These are phyloP conservation scores for Pollenia angustigena DNA, from an alignment of 2,888 invertebrate genomes.

Conservation along the genomic window DNA sequence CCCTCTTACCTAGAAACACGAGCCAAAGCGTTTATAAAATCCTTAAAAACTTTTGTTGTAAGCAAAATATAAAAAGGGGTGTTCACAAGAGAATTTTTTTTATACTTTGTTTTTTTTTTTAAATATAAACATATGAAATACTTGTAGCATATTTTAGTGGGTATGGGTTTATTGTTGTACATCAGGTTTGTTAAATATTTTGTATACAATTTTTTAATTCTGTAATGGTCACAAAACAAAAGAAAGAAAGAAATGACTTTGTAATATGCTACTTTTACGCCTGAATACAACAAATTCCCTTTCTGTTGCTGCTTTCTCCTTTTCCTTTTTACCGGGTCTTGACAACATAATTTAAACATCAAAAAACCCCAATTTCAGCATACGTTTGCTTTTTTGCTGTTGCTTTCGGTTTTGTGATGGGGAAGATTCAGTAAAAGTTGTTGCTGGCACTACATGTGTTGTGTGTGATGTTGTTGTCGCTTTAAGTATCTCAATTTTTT, in stretches of 20 bases:
- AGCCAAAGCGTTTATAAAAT: neutral
- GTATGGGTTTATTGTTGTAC: neutral
- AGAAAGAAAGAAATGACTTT: conserved; percentile 58
- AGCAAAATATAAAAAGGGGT: neutral
- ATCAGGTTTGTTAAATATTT: conserved; percentile 22
- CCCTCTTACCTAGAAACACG: neutral
- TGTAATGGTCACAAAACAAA: conserved; percentile 45
- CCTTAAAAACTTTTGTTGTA: neutral
- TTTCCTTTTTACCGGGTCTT: conserved; percentile 65
- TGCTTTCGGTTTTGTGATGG: neutral
- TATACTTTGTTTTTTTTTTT: too few species aligned
- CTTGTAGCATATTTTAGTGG: neutral
- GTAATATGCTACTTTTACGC: conserved; percentile 65
- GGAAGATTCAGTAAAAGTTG: conserved; percentile 37
- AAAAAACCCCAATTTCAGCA: conserved; percentile 74
- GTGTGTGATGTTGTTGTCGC: neutral
- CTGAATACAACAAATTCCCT: conserved; percentile 42
- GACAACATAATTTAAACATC: conserved; percentile 79
- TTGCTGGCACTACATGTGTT: neutral
- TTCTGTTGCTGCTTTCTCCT: neutral
- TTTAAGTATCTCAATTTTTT: conserved; percentile 12
- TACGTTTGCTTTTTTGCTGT: conserved; percentile 70
- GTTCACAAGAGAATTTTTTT: neutral
- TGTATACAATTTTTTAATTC: conserved; percentile 22
- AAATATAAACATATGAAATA: neutral